Percentiles rank a stretch among this genome's conserved stretches.
phyloP scores from a whole-genome alignment of 2,797 vertebrate species.

The Coranthus polyacanthus region DNA sequence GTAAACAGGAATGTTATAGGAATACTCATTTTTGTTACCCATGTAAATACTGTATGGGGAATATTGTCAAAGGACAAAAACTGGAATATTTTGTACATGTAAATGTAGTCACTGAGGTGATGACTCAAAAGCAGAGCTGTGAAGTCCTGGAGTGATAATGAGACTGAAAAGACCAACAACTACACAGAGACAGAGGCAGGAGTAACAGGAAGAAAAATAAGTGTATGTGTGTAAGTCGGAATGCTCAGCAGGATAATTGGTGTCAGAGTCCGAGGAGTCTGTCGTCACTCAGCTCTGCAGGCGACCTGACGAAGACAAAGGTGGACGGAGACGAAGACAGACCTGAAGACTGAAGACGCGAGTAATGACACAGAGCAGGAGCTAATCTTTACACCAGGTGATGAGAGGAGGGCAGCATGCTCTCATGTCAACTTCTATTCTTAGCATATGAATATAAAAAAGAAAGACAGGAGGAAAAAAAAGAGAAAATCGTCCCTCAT shows the following conservation, averaged over 20 bases:
- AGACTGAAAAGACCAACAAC: no score
- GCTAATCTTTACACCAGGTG: neutral
- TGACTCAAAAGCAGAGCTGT: no score
- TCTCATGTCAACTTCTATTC: neutral
- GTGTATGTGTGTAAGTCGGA: neutral
- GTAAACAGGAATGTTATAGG: no score
- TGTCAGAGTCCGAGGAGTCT: slow-evolving; percentile 34
- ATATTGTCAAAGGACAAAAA: no score
- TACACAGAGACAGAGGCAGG: no score
- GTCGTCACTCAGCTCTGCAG: neutral
- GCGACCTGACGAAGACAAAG: slow-evolving; percentile 8
- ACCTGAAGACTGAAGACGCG: slow-evolving; percentile 6
- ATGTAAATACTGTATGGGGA: no score
- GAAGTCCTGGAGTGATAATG: no score
- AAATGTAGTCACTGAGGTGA: no score
- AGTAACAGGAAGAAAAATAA: no score
- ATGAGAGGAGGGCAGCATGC: neutral
- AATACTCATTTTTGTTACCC: no score
- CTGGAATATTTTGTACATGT: no score
- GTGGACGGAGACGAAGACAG: neutral
- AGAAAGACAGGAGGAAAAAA: neutral
- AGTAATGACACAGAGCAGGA: neutral
- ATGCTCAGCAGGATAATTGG: slow-evolving; percentile 25
- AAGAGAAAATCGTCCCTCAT: no score
- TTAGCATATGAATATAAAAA: neutral